These are phyloP conservation scores for Drosophila pseudoananassae DNA, from an alignment of 1,140 invertebrate species.

Conservation along the genomic window DNA sequence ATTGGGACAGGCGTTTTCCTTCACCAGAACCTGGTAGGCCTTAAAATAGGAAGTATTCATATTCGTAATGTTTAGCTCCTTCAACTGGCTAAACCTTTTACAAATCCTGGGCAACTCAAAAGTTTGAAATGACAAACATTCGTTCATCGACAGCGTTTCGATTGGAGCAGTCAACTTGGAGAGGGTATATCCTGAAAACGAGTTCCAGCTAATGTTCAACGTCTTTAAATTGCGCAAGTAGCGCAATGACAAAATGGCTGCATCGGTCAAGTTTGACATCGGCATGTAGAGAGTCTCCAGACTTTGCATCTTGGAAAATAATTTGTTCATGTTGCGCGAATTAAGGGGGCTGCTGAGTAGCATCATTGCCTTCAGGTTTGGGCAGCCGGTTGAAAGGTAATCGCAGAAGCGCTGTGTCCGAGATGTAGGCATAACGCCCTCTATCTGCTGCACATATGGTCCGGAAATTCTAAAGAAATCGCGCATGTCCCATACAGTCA, in stretches of 20 bases:
- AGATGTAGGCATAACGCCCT: slow-evolving; percentile 25
- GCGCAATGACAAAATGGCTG: slow-evolving; percentile 3
- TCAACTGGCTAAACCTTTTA: slow-evolving; percentile 10
- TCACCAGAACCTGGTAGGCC: neutral
- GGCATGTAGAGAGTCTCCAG: slow-evolving; percentile 19
- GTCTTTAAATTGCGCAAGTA: slow-evolving; percentile 30
- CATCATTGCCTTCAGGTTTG: slow-evolving; percentile 35
- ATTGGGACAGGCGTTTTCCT: neutral
- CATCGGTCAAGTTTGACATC: slow-evolving; percentile 15
- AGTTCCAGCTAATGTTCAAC: slow-evolving; percentile 32
- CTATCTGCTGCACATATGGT: slow-evolving; percentile 14
- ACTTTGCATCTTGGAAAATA: slow-evolving; percentile 23
- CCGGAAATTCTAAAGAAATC: slow-evolving; percentile 64
- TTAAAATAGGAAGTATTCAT: neutral
- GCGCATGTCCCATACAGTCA: slow-evolving; percentile 65
- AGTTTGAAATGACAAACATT: neutral
- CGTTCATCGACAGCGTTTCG: slow-evolving; percentile 24
- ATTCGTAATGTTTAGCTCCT: slow-evolving; percentile 30
- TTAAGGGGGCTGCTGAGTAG: slow-evolving; percentile 12
- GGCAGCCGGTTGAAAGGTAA: slow-evolving; percentile 37
- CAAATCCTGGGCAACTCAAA: neutral
- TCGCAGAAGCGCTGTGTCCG: slow-evolving; percentile 37
- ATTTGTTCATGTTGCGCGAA: slow-evolving; percentile 12
- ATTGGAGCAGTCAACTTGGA: slow-evolving; percentile 16
- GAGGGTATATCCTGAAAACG: slow-evolving; percentile 25